These are phyloP conservation scores for Andrena bucephala DNA, from an alignment of 2,888 invertebrate species.

Conservation along the genomic window DNA sequence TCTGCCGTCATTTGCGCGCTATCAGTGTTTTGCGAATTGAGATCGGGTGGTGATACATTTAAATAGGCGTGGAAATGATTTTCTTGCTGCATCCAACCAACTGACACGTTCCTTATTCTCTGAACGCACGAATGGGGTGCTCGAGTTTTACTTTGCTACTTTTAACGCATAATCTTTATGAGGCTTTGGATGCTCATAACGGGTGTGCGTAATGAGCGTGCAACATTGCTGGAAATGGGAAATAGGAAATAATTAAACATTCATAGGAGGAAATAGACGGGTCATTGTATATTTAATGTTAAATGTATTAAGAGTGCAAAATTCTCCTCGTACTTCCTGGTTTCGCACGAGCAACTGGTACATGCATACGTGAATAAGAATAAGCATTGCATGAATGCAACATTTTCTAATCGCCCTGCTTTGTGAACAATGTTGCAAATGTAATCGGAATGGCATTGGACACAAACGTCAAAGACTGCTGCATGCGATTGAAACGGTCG, in stretches of 20 bases:
- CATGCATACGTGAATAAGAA: neutral
- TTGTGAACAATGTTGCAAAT: conserved; percentile 9
- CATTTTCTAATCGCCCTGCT: neutral
- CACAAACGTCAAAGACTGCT: neutral
- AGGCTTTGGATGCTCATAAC: conserved; percentile 1
- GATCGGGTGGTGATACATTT: neutral
- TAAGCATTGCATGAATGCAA: neutral
- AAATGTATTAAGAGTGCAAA: neutral
- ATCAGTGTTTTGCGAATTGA: neutral
- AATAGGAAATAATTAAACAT: neutral
- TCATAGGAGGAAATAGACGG: neutral
- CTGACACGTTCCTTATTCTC: no score
- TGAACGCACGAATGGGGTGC: no score
- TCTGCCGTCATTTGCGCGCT: neutral
- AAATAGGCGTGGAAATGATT: neutral
- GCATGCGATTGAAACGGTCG: neutral
- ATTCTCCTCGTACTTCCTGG: neutral
- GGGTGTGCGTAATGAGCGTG: neutral
- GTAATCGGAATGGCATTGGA: neutral
- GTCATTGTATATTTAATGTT: neutral
- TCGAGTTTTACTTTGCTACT: no score
- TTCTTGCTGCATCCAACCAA: neutral
- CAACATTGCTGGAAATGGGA: neutral
- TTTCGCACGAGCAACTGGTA: neutral
- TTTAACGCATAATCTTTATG: neutral